Evolutionary conservation across 2,888 invertebrate species (phyloP), one percentile per base, ranked within the genome.

Genomic region (Chloromyia formosa): DNA sequence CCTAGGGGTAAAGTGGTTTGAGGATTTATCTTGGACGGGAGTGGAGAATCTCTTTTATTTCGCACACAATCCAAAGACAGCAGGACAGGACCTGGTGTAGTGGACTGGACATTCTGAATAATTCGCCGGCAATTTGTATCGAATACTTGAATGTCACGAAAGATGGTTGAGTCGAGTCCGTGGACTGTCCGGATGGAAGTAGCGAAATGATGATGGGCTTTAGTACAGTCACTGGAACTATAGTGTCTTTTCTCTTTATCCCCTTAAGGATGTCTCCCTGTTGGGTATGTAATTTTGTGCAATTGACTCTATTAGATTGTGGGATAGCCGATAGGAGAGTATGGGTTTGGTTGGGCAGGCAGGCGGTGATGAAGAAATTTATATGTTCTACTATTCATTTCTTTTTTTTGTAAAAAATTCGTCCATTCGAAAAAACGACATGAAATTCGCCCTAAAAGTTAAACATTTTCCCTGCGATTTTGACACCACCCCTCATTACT

Each of bases 41-140:
- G n/a, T n/a, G n/a, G 7, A 35, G 54, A 69, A 69, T 71, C 58
- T 71, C 58, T 45, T 54, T 56, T 22, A 16, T 58, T 53, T 66
- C 54, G 27, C 35, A 53, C 12, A 54, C 66, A 49, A 45, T 66
- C 23, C 2, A 7, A 14, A 12, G 22, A 20, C 45, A 66, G 9
- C 12, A 20, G 49, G 49, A 45, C 35, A 16, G 14, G 12, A 14
- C 3, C 23, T 3, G 27, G 16, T 23, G 5, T 54, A 20, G 58
- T 54, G 42, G 22, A 35, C 73, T 73, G 61, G 60, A 61, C 54
- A 23, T 56, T 64, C 68, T 75, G 76, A 78, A 79, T 79, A 79
- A 79, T 78, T 79, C 77, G 77, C 76, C 76, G 76, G 78, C 78
- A 78, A 79, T 78, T 79, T 78, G 78, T 78, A 78, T 76, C 74